Evolutionary conservation across 2,888 invertebrate species (phyloP).

Genomic region (Acrobasis repandana): DNA sequence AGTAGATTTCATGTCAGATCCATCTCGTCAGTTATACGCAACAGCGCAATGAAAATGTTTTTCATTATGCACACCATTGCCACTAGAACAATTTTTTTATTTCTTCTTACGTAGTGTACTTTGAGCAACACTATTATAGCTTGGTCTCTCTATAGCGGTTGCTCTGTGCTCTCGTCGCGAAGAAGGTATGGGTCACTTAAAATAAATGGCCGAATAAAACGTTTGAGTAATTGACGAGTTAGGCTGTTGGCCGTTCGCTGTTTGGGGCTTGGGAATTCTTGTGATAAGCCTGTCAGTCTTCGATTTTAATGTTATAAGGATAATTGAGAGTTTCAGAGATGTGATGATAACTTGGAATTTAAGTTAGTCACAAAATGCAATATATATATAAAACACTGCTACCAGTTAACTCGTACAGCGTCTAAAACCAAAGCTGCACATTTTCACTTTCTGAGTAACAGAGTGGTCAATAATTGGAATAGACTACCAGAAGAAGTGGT

Average conservation of each 20-base stretch:
- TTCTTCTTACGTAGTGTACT: not conserved
- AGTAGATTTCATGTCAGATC: too few species aligned
- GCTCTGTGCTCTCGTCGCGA: conserved; percentile 1
- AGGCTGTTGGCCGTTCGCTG: not conserved
- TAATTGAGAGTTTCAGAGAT: conserved; percentile 14
- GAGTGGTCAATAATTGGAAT: too few species aligned
- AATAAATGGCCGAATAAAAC: conserved; percentile 21
- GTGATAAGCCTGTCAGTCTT: conserved; percentile 11
- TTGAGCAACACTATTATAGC: not conserved
- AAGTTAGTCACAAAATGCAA: not conserved
- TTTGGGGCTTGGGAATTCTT: conserved; percentile 1
- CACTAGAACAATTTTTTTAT: too few species aligned
- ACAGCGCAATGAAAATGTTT: too few species aligned
- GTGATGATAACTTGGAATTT: conserved; percentile 1
- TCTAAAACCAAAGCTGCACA: too few species aligned
- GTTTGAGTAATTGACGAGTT: conserved; percentile 18
- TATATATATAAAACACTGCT: too few species aligned
- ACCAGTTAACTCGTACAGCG: too few species aligned
- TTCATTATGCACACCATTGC: too few species aligned
- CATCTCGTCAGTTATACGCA: too few species aligned
- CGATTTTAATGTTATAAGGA: conserved; percentile 7
- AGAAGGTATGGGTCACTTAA: conserved; percentile 16
- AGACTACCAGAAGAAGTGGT: too few species aligned
- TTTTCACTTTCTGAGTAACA: too few species aligned
- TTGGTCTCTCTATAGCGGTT: not conserved